These are phyloP conservation scores for Microcebus tavaratra DNA, from an alignment of 2,113 vertebrate species.

Conservation along the genomic window DNA sequence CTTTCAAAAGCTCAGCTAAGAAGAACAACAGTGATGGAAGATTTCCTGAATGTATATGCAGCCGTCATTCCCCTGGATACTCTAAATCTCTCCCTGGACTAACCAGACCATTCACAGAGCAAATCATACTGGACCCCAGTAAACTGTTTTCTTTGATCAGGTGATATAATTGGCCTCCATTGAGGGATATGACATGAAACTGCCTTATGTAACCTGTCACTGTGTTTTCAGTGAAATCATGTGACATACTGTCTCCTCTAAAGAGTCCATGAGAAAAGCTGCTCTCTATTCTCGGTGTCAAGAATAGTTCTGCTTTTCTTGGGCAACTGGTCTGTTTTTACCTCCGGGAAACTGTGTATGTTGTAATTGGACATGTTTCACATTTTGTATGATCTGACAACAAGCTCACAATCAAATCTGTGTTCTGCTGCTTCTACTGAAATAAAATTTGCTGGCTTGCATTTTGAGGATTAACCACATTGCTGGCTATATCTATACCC, in stretches of 20 bases:
- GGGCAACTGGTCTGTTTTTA: neutral
- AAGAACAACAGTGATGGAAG: neutral
- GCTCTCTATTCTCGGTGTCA: neutral
- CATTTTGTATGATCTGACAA: neutral
- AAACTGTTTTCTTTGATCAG: slow-evolving; percentile 6
- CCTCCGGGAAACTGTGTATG: neutral
- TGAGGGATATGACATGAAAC: neutral
- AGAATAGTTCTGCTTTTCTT: neutral
- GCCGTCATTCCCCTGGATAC: neutral
- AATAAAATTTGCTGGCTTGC: neutral
- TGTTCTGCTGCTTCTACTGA: neutral
- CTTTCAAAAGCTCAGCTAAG: neutral
- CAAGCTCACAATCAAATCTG: neutral
- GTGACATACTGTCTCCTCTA: neutral
- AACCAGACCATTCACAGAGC: neutral
- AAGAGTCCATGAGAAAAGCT: neutral
- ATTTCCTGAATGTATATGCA: neutral
- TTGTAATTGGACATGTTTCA: neutral
- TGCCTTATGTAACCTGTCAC: neutral
- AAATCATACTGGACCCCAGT: neutral
- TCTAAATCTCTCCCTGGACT: neutral
- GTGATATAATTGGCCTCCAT: neutral
- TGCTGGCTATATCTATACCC: neutral
- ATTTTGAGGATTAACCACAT: neutral
- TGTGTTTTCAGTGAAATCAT: neutral